Evolutionary conservation across 2,888 invertebrate species (phyloP), one percentile per base, ranked within the genome.

Genomic region (Poecilus cupreus): DNA sequence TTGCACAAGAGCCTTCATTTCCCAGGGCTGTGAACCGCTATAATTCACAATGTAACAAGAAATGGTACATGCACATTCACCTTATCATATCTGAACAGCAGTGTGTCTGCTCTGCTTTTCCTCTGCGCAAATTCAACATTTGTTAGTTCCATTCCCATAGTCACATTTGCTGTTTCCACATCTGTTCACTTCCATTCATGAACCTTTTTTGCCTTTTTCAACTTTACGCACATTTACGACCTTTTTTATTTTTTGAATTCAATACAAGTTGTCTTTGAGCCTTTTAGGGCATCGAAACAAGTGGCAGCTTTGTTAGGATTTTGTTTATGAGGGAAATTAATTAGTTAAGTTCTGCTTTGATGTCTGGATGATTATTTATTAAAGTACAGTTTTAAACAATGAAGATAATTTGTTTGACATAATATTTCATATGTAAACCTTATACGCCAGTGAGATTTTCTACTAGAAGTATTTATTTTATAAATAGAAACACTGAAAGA

Each of bases 31-130:
- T 60, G 60, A 32, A 60, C 26, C 26, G 60, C 57, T 60, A 60
- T 60, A 60, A 60, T 60, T 60, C 60, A 60, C 60, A 60, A 60
- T 60, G 60, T 60, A 60, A 60, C 60, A 32, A n/a, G 43, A 8
- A 32, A 32, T 60, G 32, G 18, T 68, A 68, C 64, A 68, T 68
- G 37, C 37, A 51, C 51, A 32, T 39, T 60, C 13, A 32, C 37
- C 64, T 68, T 68, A 68, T 68, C 64, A 11, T 18, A 10, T 8
- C 64, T n/a, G 11, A 16, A 60, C 64, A 68, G 37, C 37, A 18
- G 18, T 10, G 49, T 13, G 1, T n/a, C n/a, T 3, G 3, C 43
- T n/a, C 43, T 43, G 43, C n/a, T 43, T 32, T 32, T 1, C 43
- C 43, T 0, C 10, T 51, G 51, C 49, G n/a, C 16, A 8, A 1